Evolutionary conservation across 2,888 invertebrate species (phyloP).

Genomic region (Cephus pygmeus): DNA sequence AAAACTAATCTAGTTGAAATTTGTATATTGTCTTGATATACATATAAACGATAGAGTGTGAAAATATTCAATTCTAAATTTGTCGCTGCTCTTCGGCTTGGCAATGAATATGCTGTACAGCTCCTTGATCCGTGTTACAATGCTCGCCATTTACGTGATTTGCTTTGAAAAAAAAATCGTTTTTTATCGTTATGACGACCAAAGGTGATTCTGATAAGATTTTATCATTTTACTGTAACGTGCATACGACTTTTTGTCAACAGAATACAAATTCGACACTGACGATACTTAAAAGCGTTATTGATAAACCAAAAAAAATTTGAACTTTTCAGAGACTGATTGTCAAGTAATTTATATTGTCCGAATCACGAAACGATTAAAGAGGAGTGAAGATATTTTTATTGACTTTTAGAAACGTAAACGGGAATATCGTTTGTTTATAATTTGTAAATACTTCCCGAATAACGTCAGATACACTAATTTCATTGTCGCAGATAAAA

Average conservation of each 20-base stretch:
- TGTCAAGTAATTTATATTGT: not conserved
- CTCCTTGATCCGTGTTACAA: not conserved
- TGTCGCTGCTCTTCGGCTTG: too few species aligned
- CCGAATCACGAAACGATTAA: not conserved
- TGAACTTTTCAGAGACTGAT: not conserved
- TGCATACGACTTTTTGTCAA: not conserved
- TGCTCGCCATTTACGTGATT: not conserved
- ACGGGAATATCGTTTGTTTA: not conserved
- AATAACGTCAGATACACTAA: not conserved
- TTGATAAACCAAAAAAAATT: too few species aligned
- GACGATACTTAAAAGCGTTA: too few species aligned
- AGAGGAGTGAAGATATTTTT: not conserved
- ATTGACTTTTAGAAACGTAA: not conserved
- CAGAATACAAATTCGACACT: not conserved
- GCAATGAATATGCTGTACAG: too few species aligned
- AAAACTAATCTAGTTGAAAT: too few species aligned
- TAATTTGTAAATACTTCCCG: not conserved
- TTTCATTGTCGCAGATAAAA: not conserved
- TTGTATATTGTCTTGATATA: too few species aligned
- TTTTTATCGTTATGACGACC: not conserved
- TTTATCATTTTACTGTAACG: too few species aligned
- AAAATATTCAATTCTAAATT: too few species aligned
- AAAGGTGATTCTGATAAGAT: too few species aligned
- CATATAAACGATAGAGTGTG: too few species aligned
- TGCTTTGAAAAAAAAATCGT: not conserved